These are phyloP conservation scores for Taxidea taxus DNA, from an alignment of 2,113 vertebrate genomes.

Conservation along the genomic window DNA sequence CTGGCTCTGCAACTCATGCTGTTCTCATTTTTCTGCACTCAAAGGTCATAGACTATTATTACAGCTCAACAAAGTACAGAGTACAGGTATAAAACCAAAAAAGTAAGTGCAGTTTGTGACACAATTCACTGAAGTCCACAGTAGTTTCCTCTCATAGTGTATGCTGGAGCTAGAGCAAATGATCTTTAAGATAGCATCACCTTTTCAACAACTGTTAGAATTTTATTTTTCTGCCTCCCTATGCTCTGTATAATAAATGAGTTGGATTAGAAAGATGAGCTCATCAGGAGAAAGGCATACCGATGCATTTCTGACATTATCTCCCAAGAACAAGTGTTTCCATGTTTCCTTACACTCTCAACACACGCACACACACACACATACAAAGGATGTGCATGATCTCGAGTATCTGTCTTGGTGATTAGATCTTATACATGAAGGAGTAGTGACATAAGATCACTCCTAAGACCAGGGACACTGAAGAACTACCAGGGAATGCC, in stretches of 20 bases:
- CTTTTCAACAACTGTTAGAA: not conserved
- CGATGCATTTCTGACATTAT: slow-evolving; percentile 14
- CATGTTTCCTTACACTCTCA: not conserved
- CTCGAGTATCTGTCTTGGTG: not conserved
- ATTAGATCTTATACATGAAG: slow-evolving; percentile 17
- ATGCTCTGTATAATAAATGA: slow-evolving; percentile 20
- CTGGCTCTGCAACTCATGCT: not conserved
- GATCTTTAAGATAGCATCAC: not conserved
- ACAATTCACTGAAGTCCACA: not conserved
- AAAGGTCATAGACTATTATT: not conserved
- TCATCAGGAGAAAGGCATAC: not conserved
- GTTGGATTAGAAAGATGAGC: slow-evolving; percentile 40
- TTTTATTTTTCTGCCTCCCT: slow-evolving; percentile 35
- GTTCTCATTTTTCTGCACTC: not conserved
- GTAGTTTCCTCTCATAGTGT: not conserved
- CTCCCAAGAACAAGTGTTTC: slow-evolving; percentile 36
- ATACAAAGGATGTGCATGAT: not conserved
- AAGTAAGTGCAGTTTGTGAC: not conserved
- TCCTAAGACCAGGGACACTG: not conserved
- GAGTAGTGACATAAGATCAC: not conserved
- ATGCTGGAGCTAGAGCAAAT: not conserved
- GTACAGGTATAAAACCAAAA: not conserved
- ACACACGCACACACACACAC: not conserved
- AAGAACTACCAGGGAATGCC: not conserved
- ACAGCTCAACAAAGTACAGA: not conserved